Evolutionary conservation across 2,113 vertebrate species (phyloP).

Genomic region (Psettodes erumei): DNA sequence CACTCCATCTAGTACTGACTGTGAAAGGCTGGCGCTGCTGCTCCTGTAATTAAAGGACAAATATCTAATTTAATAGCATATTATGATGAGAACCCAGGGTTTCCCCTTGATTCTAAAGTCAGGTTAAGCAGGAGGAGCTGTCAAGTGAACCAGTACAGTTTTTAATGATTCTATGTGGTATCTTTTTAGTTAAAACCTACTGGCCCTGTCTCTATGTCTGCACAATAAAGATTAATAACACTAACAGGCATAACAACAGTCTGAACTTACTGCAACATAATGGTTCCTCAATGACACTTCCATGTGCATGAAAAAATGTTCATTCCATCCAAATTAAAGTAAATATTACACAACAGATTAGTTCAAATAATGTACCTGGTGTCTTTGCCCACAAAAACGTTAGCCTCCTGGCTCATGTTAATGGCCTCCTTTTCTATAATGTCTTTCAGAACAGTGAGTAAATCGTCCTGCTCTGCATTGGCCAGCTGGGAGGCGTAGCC

Average conservation of each 20-base stretch:
- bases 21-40: slow-evolving; percentile 88
- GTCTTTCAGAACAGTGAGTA: slow-evolving; percentile 80
- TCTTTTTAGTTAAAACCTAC: neutral
- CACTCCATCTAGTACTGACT: slow-evolving; percentile 90
- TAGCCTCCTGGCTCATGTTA: slow-evolving; percentile 83
- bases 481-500: slow-evolving; percentile 89
- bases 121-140: neutral
- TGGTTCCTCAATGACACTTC: neutral
- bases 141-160: neutral
- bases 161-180: neutral
- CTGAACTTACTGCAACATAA: neutral
- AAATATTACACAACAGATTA: neutral
- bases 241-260: neutral
- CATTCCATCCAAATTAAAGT: neutral
- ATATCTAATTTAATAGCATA: neutral
- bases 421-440: slow-evolving; percentile 87
- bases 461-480: slow-evolving; percentile 88
- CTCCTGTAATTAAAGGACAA: slow-evolving; percentile 79
- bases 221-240: neutral
- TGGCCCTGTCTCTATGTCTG: neutral
- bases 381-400: slow-evolving; percentile 90
- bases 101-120: neutral
- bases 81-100: neutral
- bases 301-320: neutral
- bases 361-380: slow-evolving; percentile 85